Evolutionary conservation across 2,113 vertebrate species (phyloP).

Genomic region (Physeter macrocephalus): DNA sequence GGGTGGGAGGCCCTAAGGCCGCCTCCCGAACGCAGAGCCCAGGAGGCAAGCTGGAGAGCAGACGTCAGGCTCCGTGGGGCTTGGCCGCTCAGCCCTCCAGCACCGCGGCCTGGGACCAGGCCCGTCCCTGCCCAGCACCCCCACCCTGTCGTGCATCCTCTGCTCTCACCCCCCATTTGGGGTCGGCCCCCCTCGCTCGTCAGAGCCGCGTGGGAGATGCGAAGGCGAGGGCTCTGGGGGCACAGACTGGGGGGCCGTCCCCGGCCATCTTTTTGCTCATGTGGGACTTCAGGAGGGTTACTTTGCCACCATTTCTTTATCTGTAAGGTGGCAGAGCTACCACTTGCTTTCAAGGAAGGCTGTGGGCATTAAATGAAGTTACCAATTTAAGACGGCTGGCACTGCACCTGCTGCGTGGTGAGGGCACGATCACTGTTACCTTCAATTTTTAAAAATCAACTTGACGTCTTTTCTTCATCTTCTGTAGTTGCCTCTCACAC

Average conservation of each 20-base stretch:
- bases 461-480: too few species aligned
- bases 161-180: neutral
- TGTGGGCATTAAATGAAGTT: too few species aligned
- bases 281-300: neutral
- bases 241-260: too few species aligned
- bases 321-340: neutral
- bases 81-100: accelerated
- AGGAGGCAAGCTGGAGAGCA: accelerated
- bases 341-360: neutral
- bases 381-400: neutral
- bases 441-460: neutral
- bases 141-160: accelerated
- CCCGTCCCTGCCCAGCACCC: accelerated
- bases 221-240: neutral
- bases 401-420: accelerated
- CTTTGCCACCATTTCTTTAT: neutral
- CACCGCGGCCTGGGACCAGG: neutral
- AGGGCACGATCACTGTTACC: accelerated
- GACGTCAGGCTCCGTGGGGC: neutral
- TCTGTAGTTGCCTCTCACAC: neutral
- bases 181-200: accelerated
- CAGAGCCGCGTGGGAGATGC: neutral
- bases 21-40: accelerated
- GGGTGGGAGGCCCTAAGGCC: neutral
- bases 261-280: neutral